These are phyloP conservation scores for Zaprionus camerounensis DNA, from an alignment of 1,140 invertebrate species.

Conservation along the genomic window DNA sequence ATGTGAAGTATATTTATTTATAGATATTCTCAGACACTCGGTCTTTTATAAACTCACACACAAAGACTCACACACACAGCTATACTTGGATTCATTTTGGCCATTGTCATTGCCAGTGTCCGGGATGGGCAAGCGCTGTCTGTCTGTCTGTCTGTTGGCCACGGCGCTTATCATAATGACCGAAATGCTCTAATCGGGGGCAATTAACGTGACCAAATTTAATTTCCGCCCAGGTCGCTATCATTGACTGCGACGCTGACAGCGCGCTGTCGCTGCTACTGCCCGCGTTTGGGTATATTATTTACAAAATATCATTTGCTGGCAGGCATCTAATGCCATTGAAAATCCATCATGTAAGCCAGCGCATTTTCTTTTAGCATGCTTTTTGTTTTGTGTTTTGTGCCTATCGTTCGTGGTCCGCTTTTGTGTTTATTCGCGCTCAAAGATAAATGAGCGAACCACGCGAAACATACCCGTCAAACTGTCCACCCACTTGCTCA, in stretches of 20 bases:
- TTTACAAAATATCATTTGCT: conserved; percentile 78
- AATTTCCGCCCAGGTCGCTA: conserved; percentile 77
- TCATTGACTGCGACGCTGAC: conserved; percentile 39
- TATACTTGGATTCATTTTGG: background rate
- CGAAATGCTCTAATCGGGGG: conserved; percentile 77
- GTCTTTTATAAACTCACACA: background rate
- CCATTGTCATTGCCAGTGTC: conserved; percentile 49
- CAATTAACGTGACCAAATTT: conserved; percentile 81
- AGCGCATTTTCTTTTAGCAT: conserved; percentile 47
- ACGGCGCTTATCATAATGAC: conserved; percentile 76
- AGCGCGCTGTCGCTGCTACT: conserved; percentile 21
- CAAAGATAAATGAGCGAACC: conserved; percentile 62
- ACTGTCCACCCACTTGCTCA: background rate
- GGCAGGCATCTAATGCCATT: conserved; percentile 57
- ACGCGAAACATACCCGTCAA: conserved; percentile 4
- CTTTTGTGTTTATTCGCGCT: conserved; percentile 54
- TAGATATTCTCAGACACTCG: background rate
- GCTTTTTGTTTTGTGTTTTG: conserved; percentile 2
- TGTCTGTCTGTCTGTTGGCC: conserved; percentile 24
- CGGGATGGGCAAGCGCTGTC: conserved; percentile 7
- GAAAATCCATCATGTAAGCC: conserved; percentile 80
- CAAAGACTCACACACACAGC: background rate
- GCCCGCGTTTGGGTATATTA: conserved; percentile 50
- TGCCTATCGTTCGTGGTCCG: conserved; percentile 33
- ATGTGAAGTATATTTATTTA: conserved; percentile 5